A percentile compares a stretch with the other conserved stretches of the same genome.
Conservation (phyloP, 2,888 invertebrate species). For the Cantharis rufa region DNA sequence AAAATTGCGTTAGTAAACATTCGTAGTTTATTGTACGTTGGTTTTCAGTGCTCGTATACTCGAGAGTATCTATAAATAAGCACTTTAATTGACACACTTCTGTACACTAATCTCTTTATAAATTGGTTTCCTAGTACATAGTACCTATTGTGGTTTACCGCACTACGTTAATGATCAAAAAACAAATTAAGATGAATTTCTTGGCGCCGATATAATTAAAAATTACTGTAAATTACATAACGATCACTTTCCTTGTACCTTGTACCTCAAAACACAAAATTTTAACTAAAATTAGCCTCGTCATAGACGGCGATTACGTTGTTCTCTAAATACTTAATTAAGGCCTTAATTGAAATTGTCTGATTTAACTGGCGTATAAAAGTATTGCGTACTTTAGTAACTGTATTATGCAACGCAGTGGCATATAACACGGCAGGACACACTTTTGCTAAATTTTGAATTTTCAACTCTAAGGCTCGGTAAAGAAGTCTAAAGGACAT, state of each 20-base stretch:
- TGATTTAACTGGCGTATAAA: neutral
- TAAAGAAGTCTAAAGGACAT: neutral
- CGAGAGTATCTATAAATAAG: neutral
- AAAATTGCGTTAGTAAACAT: neutral
- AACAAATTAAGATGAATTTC: conserved; percentile 10
- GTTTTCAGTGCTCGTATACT: neutral
- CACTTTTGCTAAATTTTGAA: neutral
- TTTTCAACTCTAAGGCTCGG: neutral
- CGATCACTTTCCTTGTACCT: neutral
- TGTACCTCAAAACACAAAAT: neutral
- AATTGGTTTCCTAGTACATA: neutral
- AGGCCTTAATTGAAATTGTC: neutral
- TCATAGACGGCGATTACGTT: neutral
- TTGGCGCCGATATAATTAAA: conserved; percentile 22
- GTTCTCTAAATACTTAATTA: neutral
- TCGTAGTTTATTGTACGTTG: neutral
- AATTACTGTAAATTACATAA: neutral
- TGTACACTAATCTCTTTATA: neutral
- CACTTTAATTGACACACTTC: neutral
- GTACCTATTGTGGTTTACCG: neutral
- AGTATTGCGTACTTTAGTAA: neutral
- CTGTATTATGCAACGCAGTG: neutral
- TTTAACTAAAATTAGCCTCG: neutral
- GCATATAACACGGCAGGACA: neutral
- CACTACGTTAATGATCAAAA: conserved; percentile 14